Base-by-base conservation (phyloP, 2,888 invertebrate species). In the Xestia ashworthii region DNA sequence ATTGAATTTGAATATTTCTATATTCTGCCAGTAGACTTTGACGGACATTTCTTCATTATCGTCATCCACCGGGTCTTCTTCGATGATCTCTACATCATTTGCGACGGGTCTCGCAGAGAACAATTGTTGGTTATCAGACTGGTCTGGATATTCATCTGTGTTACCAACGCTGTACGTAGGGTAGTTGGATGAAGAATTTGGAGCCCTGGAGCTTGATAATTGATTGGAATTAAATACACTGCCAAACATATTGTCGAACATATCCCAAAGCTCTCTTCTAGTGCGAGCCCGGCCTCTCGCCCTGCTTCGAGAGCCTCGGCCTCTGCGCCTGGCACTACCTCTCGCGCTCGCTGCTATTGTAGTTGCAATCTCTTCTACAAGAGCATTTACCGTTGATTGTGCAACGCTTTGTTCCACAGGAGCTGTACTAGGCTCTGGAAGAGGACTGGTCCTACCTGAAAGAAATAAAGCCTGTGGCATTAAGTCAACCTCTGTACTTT, bases 21-120 rank as follows among this genome's bases (percentile, higher is more conserved):
- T 85, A 75, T 90, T 96, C 74, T 94, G 94, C 97, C 97, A 97
- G 70, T 94, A 93, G 0, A 97, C 96, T 93, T 96, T 97, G 0
- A 97, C 94, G 0, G 96, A 95, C 58, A 96, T 70, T 82, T 95
- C 95, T 81, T 97, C 96, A 3, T 96, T 96, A 6, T 95, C 95
- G 44, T 87, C 70, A 0, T 93, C 93, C 8, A 92, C 48, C 0
- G 86, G 80, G 3, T 94, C 93, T 5, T 86, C 84, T 0, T 93
- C 91, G 1, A 88, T 72, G 0, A 89, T 12, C 46, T 85, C 69
- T 1, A 93, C 78, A 0, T 91, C 88, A 22, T 91, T 86, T 2
- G 75, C 82, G 2, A 44, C 66, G 0, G 77, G 62, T 65, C 53
- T 75, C 0, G 86, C 81, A 38, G 90, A 89, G 70, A 96, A 96